Evolutionary conservation across 2,888 invertebrate species (phyloP).

Genomic region (Ctena decussata): DNA sequence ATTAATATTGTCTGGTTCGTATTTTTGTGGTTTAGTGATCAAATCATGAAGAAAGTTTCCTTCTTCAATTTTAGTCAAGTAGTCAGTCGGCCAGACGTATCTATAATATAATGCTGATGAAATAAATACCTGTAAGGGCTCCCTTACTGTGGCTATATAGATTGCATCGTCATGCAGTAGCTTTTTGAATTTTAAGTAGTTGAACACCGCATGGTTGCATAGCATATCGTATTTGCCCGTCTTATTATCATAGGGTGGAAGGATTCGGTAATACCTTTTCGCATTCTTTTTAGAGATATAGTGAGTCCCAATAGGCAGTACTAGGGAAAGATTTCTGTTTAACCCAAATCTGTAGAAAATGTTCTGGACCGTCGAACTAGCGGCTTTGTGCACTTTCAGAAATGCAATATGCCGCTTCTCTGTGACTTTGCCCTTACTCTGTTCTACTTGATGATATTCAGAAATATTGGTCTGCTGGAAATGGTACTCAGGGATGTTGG

Average conservation of each 20-base stretch:
- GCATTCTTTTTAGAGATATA: neutral
- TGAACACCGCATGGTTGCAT: slow-evolving; percentile 38
- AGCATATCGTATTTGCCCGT: slow-evolving; percentile 26
- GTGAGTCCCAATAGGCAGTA: neutral
- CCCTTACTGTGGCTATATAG: slow-evolving; percentile 13
- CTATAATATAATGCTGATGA: neutral
- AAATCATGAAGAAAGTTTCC: neutral
- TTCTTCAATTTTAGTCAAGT: neutral
- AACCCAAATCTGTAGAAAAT: slow-evolving; percentile 35
- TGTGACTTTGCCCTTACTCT: too few relatives aligned
- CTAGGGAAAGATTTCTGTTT: slow-evolving; percentile 22
- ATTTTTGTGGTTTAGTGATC: neutral
- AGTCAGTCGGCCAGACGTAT: neutral
- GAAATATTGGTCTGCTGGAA: too few relatives aligned
- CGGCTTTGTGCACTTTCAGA: slow-evolving; percentile 41
- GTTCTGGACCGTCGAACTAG: slow-evolving; percentile 28
- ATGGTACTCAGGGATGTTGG: too few relatives aligned
- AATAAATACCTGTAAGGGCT: neutral
- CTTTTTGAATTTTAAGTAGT: slow-evolving; percentile 3
- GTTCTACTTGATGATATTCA: too few relatives aligned
- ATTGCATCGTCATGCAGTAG: slow-evolving; percentile 24
- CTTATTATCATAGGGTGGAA: neutral
- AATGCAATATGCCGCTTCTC: slow-evolving; percentile 19
- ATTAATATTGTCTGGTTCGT: neutral
- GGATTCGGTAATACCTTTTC: neutral